Evolutionary conservation across 2,888 invertebrate genomes (phyloP), one percentile per base, ranked within the genome.

Genomic region (Allolobophora icterica): DNA sequence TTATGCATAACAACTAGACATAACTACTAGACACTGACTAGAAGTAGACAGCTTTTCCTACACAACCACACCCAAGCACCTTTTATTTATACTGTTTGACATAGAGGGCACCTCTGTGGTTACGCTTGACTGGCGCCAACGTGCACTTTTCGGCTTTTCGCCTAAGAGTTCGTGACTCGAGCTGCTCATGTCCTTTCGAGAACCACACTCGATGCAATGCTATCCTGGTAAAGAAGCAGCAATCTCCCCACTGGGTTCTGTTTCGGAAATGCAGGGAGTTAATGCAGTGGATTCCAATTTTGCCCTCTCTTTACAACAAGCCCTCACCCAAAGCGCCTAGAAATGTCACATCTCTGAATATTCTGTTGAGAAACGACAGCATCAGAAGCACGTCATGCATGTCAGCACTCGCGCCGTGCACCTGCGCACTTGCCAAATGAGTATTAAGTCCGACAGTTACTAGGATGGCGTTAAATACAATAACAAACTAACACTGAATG

Each of bases 11-110:
- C 71, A 13, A 71, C 71, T 71, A 71, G 71, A 71, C 71, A 71
- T 71, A 71, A 71, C 71, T n/a, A 71, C 71, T 71, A 71, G 71
- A 71, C 71, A 71, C 71, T 71, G 71, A 71, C 71, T 71, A 71
- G 71, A 71, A 71, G 71, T 71, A 71, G 71, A 71, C 71, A 71
- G 71, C 71, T 71, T 71, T 71, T 71, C 71, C 71, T 71, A 71
- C 71, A 71, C 71, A 71, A n/a, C 71, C 71, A 71, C 71, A 71
- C 71, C 71, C 71, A 71, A 71, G 71, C 71, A 71, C 71, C 71
- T 71, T 71, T 71, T 71, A 71, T 71, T 71, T 71, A n/a, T 71
- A 71, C 71, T 71, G 71, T 71, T 71, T 71, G 71, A 71, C 71
- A 71, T 71, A 71, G 71, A 71, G 71, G 71, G 71, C 71, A 71